Evolutionary conservation across 1,140 invertebrate genomes (phyloP), one percentile per base, ranked within the genome.

Genomic region (Aphaenogaster floridana): DNA sequence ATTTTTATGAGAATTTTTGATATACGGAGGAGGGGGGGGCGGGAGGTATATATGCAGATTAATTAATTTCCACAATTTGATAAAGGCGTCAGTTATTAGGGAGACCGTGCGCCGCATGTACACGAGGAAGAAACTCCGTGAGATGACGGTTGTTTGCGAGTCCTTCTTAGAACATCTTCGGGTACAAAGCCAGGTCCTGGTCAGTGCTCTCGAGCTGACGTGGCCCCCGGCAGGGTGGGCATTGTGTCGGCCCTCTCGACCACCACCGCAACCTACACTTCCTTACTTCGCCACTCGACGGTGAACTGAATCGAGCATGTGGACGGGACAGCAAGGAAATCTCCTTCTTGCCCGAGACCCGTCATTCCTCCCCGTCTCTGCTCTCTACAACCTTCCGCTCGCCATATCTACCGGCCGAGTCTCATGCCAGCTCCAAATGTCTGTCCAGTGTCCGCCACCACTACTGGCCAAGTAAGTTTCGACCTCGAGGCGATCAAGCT

Each of bases 291-390:
- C 79, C 50, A 74, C 81, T 86, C 86, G 89, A 88, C 90, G 87
- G 77, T 87, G 45, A 87, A 88, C 91, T 90, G 91, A 90, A 93
- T 93, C 86, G 91, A 90, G 90, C 92, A 92, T 91, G 92, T 93
- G 93, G 91, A 94, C 86, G 76, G 89, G 93, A 94, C 93, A 93
- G 92, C 92, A 78, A 91, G 92, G 90, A 89, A 92, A 92, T 91
- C 93, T 93, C 81, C 89, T 92, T 93, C 93, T 94, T 94, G 92
- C 91, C 74, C 89, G 81, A 90, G 89, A 89, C 78, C 85, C 89
- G 91, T 93, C 90, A 90, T 90, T 90, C 90, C 88, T 66, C 80
- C 83, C 71, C 88, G 88, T 79, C 89, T 88, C 88, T 68, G 11
- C 39, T 17, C 86, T 76, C 81, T 88, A 87, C 88, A 88, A 87